phyloP scores from a whole-genome alignment of 1,140 invertebrate genomes.

The Sesamia nonagrioides region DNA sequence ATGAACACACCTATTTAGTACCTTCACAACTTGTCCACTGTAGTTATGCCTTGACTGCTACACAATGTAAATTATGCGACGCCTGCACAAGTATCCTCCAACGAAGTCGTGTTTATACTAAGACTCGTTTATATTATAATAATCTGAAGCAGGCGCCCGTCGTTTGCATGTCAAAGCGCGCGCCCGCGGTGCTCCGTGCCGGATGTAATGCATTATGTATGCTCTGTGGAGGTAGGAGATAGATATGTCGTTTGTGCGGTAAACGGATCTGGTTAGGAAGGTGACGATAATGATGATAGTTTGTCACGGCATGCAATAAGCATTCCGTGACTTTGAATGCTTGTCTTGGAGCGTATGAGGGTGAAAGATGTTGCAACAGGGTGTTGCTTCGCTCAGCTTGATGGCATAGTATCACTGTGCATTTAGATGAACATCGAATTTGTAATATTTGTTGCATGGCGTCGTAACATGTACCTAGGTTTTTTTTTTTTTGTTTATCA shows the following conservation, averaged over 20 bases:
- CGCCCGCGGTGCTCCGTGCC: background rate
- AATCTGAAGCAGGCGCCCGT: background rate
- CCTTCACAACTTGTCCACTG: too few species aligned
- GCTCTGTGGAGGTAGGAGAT: background rate
- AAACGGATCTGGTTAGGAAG: background rate
- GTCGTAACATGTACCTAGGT: too few species aligned
- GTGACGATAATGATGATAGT: background rate
- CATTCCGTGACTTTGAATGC: too few species aligned
- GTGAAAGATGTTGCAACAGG: too few species aligned
- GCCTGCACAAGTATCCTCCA: background rate
- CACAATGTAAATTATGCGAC: background rate
- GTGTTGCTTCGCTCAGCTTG: too few species aligned
- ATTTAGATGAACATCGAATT: too few species aligned
- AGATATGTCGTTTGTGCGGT: background rate
- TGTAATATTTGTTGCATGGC: too few species aligned
- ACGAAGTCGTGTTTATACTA: background rate
- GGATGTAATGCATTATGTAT: slow-evolving; percentile 34
- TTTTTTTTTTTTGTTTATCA: too few species aligned
- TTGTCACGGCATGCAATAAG: background rate
- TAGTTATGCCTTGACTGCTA: too few species aligned
- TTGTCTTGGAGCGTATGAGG: too few species aligned
- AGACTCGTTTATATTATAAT: slow-evolving; percentile 18
- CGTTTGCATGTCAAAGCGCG: slow-evolving; percentile 38
- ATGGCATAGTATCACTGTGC: too few species aligned
- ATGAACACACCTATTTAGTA: too few species aligned